phyloP scores from a whole-genome alignment of 2,113 vertebrate genomes.

The Labeo catla region DNA sequence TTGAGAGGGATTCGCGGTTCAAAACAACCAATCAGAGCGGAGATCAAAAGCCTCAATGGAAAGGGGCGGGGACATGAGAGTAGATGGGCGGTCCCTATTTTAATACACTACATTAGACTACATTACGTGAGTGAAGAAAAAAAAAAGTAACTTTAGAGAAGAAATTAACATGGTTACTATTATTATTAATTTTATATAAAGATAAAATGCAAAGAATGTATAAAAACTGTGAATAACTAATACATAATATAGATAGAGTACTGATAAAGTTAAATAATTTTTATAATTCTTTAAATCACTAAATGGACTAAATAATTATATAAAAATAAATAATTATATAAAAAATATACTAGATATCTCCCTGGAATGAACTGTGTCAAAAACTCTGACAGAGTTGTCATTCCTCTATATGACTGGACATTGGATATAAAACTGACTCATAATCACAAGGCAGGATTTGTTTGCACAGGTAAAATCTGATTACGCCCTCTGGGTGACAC shows the following conservation, averaged over 20 bases:
- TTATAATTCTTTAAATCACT: background rate
- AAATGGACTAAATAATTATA: background rate
- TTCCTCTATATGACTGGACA: background rate
- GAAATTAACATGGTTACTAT: background rate
- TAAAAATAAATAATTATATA: background rate
- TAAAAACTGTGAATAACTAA: background rate
- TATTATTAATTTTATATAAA: too few species aligned
- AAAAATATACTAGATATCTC: background rate
- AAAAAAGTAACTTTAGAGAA: background rate
- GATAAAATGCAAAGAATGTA: background rate
- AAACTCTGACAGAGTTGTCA: background rate
- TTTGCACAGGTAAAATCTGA: conserved; percentile 43
- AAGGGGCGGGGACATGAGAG: conserved; percentile 15
- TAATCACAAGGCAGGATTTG: conserved; percentile 43
- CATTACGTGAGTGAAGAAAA: background rate
- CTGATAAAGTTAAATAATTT: background rate
- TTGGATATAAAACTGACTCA: conserved; percentile 1
- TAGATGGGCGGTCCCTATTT: conserved; percentile 24
- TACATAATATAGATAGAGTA: background rate
- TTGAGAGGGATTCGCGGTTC: conserved; percentile 52
- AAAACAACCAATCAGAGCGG: conserved; percentile 57
- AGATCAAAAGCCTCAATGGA: background rate
- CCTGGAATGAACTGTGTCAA: too few species aligned
- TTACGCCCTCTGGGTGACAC: conserved; percentile 40
- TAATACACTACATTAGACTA: background rate